phyloP scores from a whole-genome alignment of 1,140 invertebrate species.

The Atta texana region DNA sequence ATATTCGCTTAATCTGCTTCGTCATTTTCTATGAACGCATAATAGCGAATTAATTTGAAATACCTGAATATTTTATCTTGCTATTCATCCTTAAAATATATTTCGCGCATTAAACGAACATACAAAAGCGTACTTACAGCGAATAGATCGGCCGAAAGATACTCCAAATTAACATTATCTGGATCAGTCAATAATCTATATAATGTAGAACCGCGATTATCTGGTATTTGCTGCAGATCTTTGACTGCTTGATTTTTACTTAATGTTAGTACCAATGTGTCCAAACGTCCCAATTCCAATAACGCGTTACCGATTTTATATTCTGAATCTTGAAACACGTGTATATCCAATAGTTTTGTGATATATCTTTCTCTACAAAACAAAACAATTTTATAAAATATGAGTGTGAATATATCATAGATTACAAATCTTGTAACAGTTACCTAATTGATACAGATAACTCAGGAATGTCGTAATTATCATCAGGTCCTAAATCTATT shows the following conservation, averaged over 20 bases:
- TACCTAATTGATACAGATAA: constrained; percentile 68
- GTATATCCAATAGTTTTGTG: constrained; percentile 87
- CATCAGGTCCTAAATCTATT: constrained; percentile 80
- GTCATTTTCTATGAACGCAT: constrained; percentile 86
- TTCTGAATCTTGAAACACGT: constrained; percentile 87
- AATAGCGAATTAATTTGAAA: constrained; percentile 58
- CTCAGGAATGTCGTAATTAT: constrained; percentile 81
- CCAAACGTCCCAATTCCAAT: constrained; percentile 88
- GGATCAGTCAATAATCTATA: constrained; percentile 89
- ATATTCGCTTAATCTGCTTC: constrained; percentile 87
- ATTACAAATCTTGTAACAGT: constrained; percentile 59
- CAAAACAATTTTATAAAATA: background rate
- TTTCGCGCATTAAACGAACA: background rate
- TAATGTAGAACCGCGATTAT: constrained; percentile 88
- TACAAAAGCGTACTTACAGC: constrained; percentile 84
- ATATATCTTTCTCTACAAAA: constrained; percentile 82
- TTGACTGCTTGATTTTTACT: constrained; percentile 85
- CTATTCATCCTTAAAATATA: background rate
- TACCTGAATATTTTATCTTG: constrained; percentile 7
- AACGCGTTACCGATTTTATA: constrained; percentile 87
- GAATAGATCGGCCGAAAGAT: constrained; percentile 88
- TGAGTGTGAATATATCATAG: background rate
- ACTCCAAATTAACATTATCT: constrained; percentile 88
- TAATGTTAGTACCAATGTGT: constrained; percentile 87
- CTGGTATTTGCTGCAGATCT: constrained; percentile 87